Base-by-base conservation (phyloP, 2,888 invertebrate genomes). In the Aricia artaxerxes region DNA sequence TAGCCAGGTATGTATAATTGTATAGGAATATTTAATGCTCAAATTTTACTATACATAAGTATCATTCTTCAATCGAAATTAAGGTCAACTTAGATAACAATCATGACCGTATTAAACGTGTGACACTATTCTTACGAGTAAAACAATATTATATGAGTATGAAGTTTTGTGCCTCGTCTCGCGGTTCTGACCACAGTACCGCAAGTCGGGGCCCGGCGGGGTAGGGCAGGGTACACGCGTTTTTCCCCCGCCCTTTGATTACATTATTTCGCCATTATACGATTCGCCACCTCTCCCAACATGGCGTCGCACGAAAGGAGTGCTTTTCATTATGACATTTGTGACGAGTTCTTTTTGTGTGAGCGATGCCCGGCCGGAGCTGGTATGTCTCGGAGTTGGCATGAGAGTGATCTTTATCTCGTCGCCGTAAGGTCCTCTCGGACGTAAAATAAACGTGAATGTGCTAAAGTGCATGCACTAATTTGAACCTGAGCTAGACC, bases 281-380 rank as follows among this genome's bases (percentile, higher is more conserved):
- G 91, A 93, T 92, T 93, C 92, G 87, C 92, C 92, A 93, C 93
- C 93, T 92, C 88, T 92, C 92, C 90, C 93, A 94, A 93, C 88
- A 94, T 94, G 94, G 94, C 94, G 90, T 88, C 89, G 87, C 88
- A 82, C 83, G 84, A 80, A 69, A 79, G 79, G 76, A 49, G 69
- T 38, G 69, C 69, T 69, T 69, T 69, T 69, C 35, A 69, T 69
- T 69, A 69, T 69, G 69, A 69, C 35, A 69, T 69, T 69, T 83
- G 84, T 80, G 75, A 79, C 80, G 76, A 49, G 69, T 31, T 64
- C 7, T 69, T 69, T 69, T 69, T 69, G 35, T 69, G 69, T 38
- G 69, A 69, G 69, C 35, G 61, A 57, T 57, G 57, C 57, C 57
- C 57, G 13, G 11, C 53, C 53, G 57, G 16, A 57, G 57, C 16